Conservation (phyloP, 1,140 invertebrate genomes). For the Saccostrea cuccullata region DNA sequence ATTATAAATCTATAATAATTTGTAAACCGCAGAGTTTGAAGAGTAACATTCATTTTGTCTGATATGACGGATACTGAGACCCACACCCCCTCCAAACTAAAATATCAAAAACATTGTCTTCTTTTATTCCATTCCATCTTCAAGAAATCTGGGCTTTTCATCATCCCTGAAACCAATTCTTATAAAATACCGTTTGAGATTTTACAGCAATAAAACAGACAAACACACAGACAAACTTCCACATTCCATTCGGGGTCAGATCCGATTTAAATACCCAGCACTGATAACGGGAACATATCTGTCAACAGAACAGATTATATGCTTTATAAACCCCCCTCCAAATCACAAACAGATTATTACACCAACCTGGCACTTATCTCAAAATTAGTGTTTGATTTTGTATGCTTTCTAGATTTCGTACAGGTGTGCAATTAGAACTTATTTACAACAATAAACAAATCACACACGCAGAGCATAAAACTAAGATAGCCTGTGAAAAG, state of each 20-base stretch:
- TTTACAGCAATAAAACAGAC: background rate
- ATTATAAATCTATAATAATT: background rate
- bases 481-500: background rate
- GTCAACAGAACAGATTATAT: background rate
- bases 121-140: too few relatives aligned
- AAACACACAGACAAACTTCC: conserved; percentile 6
- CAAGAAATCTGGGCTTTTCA: too few relatives aligned
- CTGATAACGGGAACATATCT: background rate
- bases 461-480: background rate
- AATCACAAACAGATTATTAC: conserved; percentile 9
- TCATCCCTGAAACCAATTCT: too few relatives aligned
- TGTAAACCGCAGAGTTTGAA: background rate
- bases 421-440: background rate
- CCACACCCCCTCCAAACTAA: background rate
- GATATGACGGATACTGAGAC: background rate
- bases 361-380: background rate
- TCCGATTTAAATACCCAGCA: background rate
- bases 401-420: background rate
- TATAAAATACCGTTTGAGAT: background rate
- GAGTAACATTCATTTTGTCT: background rate
- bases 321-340: background rate
- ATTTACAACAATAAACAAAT: background rate
- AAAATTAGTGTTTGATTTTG: background rate
- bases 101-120: background rate
- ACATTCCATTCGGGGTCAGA: background rate